Base-by-base conservation (phyloP, 2,797 vertebrate genomes). In the Lutra lutra region DNA sequence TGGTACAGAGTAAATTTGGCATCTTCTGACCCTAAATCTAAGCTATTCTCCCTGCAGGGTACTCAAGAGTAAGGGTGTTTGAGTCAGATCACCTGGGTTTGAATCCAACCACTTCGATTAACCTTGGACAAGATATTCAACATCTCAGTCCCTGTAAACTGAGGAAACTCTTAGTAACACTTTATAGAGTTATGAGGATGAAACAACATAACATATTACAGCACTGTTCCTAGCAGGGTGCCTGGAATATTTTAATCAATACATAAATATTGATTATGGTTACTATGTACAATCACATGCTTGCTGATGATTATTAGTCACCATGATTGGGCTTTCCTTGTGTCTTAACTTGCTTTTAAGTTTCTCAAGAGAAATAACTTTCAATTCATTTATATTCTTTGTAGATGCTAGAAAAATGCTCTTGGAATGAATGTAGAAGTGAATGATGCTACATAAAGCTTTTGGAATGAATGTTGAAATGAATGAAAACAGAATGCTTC, bases 401-500 rank as follows among this genome's bases (percentile, higher is more conserved):
- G 12, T 68, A 58, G 87, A 87, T 51, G 48, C 32, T 73, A 96
- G 25, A 78, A 96, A 87, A 92, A 92, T 92, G 48, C 46, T 86
- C n/a, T 92, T 73, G 38, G 38, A 90, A 91, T 77, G 43, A 94
- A 86, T 43, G 48, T 40, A 29, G 54, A 92, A 86, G 56, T 92
- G 82, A 96, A 91, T 46, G 75, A 77, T 94, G 18, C 58, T 92
- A 91, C 66, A 82, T 85, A 93, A 96, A 83, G 14, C 70, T 94
- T 95, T 75, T 66, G 68, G 84, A 95, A 89, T 89, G 73, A 91
- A 73, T 89, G 43, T 38, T 91, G 46, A 89, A 82, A 64, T 86
- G 78, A 91, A 96, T 85, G 64, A 94, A 97, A 96, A 91, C 73
- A 95, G 92, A 96, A 93, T 91, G 60, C 93, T 94, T 97, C 89